A percentile compares a stretch with the other conserved stretches of the same genome.
Conservation (phyloP, 2,888 invertebrate species). For the Tholera decimalis region DNA sequence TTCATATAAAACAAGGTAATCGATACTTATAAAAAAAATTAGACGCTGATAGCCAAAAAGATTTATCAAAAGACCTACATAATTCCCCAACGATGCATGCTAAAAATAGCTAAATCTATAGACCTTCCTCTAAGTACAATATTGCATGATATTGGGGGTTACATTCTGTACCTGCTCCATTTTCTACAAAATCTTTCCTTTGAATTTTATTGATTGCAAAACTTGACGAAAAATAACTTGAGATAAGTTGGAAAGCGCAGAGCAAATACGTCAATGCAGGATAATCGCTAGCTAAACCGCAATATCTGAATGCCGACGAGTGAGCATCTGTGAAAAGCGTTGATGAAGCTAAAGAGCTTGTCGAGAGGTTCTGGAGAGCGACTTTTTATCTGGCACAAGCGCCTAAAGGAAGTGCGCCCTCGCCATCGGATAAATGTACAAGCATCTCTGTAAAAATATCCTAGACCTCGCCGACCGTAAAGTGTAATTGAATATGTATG, state of each 20-base stretch:
- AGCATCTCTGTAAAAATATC: conserved; percentile 45
- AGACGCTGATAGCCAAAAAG: neutral
- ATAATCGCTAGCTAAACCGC: conserved; percentile 68
- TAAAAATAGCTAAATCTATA: too few species aligned
- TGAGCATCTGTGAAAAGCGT: conserved; percentile 70
- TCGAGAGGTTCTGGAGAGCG: conserved; percentile 58
- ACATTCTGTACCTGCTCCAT: too few species aligned
- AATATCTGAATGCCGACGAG: conserved; percentile 62
- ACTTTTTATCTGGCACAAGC: conserved; percentile 60
- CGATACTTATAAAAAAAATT: neutral
- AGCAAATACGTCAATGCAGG: conserved; percentile 58
- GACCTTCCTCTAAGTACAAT: too few species aligned
- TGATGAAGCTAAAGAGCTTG: conserved; percentile 70
- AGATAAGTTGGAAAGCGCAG: conserved; percentile 17
- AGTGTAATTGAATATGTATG: conserved; percentile 61
- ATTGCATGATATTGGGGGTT: too few species aligned
- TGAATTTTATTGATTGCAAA: conserved; percentile 15
- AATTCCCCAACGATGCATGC: neutral
- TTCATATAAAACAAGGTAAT: conserved; percentile 18
- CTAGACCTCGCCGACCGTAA: conserved; percentile 30
- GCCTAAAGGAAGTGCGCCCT: conserved; percentile 45
- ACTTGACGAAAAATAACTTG: neutral
- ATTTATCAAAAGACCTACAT: neutral
- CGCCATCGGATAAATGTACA: conserved; percentile 30
- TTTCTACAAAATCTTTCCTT: neutral